Evolutionary conservation across 2,888 invertebrate genomes (phyloP).

Genomic region (Drosophila niveifrons): DNA sequence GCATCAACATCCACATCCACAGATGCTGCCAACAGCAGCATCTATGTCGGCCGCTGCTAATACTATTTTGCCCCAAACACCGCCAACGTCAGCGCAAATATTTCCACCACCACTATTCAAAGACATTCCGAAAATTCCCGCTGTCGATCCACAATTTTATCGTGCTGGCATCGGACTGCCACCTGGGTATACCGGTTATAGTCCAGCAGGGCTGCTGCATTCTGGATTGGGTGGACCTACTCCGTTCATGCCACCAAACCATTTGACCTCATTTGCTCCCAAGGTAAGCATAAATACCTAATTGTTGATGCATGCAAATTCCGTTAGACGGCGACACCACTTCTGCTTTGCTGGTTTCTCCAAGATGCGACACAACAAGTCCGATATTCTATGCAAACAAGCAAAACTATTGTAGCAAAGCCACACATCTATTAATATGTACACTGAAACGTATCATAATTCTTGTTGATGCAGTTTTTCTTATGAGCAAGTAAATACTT

Average conservation of each 20-base stretch:
- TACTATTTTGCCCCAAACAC: conserved; percentile 87
- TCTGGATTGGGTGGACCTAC: conserved; percentile 91
- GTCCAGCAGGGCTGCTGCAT: conserved; percentile 90
- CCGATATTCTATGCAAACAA: too few species aligned
- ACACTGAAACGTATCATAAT: too few species aligned
- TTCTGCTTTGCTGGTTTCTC: neutral
- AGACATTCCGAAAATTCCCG: conserved; percentile 94
- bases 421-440: too few species aligned
- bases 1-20: conserved; percentile 94
- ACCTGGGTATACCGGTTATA: conserved; percentile 91
- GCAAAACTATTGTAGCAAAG: too few species aligned
- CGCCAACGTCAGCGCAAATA: conserved; percentile 86
- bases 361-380: neutral
- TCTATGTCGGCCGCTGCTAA: conserved; percentile 46
- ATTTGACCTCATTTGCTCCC: conserved; percentile 94
- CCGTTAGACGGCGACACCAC: neutral
- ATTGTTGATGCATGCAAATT: neutral
- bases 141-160: conserved; percentile 92
- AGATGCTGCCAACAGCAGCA: conserved; percentile 88
- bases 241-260: conserved; percentile 95
- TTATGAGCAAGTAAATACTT: too few species aligned
- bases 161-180: conserved; percentile 89
- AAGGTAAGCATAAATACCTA: conserved; percentile 88
- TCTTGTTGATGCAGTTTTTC: too few species aligned
- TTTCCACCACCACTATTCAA: conserved; percentile 91